Base-by-base conservation (phyloP, 1,140 invertebrate species). In the Drosophila jambulina region DNA sequence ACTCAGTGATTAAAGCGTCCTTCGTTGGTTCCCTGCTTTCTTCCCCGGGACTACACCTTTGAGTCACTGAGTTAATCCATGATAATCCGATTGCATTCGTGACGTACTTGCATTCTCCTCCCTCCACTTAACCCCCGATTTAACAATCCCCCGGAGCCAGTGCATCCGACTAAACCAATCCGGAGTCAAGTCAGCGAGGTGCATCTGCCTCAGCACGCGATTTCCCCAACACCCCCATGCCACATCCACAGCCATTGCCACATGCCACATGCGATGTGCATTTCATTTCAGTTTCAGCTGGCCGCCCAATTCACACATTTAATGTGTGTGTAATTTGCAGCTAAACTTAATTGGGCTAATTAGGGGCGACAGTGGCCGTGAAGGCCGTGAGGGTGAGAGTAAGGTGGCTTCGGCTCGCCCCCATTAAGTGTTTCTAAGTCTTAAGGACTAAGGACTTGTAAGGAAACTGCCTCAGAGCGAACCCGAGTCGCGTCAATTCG, bases 301-400 rank as follows among this genome's bases (percentile, higher is more conserved):
- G 23, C 48, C 67, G 38, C 67, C 62, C 62, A 70, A 70, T 67
- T 67, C 54, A 32, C 67, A 70, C 48, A 67, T 54, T 54, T 70
- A 70, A 70, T 43, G 67, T 38, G 63, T 40, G 60, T 67, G 62
- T 67, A 67, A 70, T 54, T 70, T 70, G 61, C 67, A 67, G 67
- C 67, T 70, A 67, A 36, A 67, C 54, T 70, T 70, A 70, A 70
- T 70, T 70, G 67, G 67, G 48, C 48, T 54, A 67, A 70, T 70
- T 70, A 68, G 67, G 67, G 54, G 62, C 48, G 38, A 70, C 38
- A 54, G 32, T 49, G 64, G 58, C 58, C 64, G 43, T 62, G 64
- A 32, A 34, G 59, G n/a, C n/a, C n/a, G n/a, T n/a, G n/a, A n/a
- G n/a, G n/a, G 7, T n/a, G 46, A 7, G 23, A 23, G 0, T n/a